Evolutionary conservation across 2,888 invertebrate species (phyloP), one percentile per base, ranked within the genome.

Genomic region (Chydorus sphaericus): DNA sequence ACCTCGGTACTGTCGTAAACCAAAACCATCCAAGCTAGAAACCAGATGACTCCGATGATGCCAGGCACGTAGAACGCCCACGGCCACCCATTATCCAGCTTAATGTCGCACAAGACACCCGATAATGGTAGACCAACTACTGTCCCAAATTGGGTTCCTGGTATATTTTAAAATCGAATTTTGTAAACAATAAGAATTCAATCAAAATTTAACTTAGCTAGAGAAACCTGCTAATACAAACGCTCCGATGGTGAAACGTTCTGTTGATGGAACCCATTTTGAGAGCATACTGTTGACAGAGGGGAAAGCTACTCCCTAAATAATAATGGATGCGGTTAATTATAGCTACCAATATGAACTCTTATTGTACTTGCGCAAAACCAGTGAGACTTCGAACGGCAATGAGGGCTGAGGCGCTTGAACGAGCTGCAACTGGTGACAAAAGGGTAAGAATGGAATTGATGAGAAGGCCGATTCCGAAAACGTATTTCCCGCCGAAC

Each of bases 401-500:
- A 60, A 89, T 79, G 66, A 91, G 81, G 55, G 83, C 75, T 60
- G 79, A 76, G 33, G 75, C 65, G 61, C 74, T 72, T 1, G 74
- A 73, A 60, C 76, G 72, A 0, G 91, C 91, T 1, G 89, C 87
- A 58, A 87, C 73, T 0, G 92, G 91, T 58, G 86, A 88, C 16
- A 89, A 69, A 20, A 91, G 72, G 0, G 91, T 90, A 62, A 90
- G 81, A 55, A 91, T 67, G 7, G 88, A 83, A 4, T 89, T 87
- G 48, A 88, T 71, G 49, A 90, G 73, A 1, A 89, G 81, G 5
- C 88, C 89, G 31, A 85, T 68, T 16, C 89, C 89, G 66, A 85
- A 89, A 4, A 92, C 79, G 59, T 82, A 73, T 71, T 90, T 91
- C n/a, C 90, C 92, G 36, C 94, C 93, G 66, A 81, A 77, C 61